A percentile compares a stretch with the other conserved stretches of the same genome.
These are phyloP conservation scores for Lithophane leautieri DNA, from an alignment of 2,888 invertebrate species.

Conservation along the genomic window DNA sequence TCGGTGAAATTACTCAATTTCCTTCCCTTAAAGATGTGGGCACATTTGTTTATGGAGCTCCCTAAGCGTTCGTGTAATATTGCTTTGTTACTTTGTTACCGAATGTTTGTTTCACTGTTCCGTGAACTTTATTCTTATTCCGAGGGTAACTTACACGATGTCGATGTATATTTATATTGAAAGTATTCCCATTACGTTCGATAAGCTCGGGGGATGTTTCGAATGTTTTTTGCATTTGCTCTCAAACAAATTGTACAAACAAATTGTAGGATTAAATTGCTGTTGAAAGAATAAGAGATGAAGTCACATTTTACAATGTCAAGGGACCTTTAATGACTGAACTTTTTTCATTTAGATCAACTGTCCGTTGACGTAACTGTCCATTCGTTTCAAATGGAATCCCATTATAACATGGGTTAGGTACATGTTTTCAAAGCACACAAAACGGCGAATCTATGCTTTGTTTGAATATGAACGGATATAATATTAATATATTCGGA, in stretches of 20 bases:
- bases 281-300: slow-evolving; percentile 13
- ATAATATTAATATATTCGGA: slow-evolving; percentile 59
- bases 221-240: slow-evolving; percentile 20
- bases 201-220: slow-evolving; percentile 7
- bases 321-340: slow-evolving; percentile 10
- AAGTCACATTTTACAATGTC: slow-evolving; percentile 8
- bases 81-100: slow-evolving; percentile 20
- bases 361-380: slow-evolving; percentile 5
- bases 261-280: slow-evolving; percentile 11
- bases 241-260: slow-evolving; percentile 15
- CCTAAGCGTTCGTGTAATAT: slow-evolving; percentile 40
- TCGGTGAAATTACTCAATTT: slow-evolving; percentile 68
- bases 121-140: slow-evolving; percentile 27
- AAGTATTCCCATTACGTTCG: slow-evolving; percentile 17
- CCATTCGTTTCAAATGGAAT: slow-evolving; percentile 32
- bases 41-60: slow-evolving; percentile 48
- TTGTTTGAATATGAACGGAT: slow-evolving; percentile 45
- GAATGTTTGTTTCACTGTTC: slow-evolving; percentile 30
- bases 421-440: slow-evolving; percentile 34
- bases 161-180: slow-evolving; percentile 21
- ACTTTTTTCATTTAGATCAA: slow-evolving; percentile 13
- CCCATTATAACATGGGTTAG: slow-evolving; percentile 7
- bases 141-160: slow-evolving; percentile 14
- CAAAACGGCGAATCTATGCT: slow-evolving; percentile 40
- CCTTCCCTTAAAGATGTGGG: slow-evolving; percentile 42